Evolutionary conservation across 2,888 invertebrate genomes (phyloP), one percentile per base, ranked within the genome.

Genomic region (Tachystola acroxantha): DNA sequence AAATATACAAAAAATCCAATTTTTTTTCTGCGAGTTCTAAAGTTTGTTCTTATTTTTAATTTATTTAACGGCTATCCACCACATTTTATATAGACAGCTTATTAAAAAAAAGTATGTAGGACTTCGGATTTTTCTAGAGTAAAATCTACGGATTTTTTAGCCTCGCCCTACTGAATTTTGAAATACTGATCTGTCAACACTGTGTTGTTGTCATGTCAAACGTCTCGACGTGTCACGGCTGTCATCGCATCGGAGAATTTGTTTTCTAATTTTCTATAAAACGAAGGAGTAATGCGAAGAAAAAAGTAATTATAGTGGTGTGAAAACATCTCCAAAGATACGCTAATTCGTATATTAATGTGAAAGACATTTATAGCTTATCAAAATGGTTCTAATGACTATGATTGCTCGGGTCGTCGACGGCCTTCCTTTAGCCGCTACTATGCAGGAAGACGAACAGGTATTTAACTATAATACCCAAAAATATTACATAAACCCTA

Each of bases 361-460:
- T 54, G 47, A 63, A 41, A 55, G 52, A 70, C 58, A 46, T 25
- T 54, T 50, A 45, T 42, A 61, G 40, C 41, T 32, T 45, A 45
- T 42, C 52, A 91, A 86, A 72, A 99, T 98, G 98, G 97, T 99
- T 75, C 82, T 98, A 69, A 92, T 98, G 90, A 99, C 99, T 46
- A 96, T 99, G 95, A 98, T 99, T 65, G 98, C 98, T 14, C 91
- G 99, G 59, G 93, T 97, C 57, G 93, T 94, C 55, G 99, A 99
- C 85, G 98, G 98, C 20, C 89, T 99, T 50, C 98, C 98, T 37
- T 85, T 99, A 58, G 96, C 97, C 42, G 98, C 98, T 38, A 97
- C 97, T 36, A 96, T 98, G 92, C 98, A 98, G 85, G 98, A 99
- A 79, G 98, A 98, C 70, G 98, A 98, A 82, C 96, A 97, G 92